Evolutionary conservation across 2,113 vertebrate species (phyloP), one percentile per base, ranked within the genome.

Genomic region (Xerus inauris): DNA sequence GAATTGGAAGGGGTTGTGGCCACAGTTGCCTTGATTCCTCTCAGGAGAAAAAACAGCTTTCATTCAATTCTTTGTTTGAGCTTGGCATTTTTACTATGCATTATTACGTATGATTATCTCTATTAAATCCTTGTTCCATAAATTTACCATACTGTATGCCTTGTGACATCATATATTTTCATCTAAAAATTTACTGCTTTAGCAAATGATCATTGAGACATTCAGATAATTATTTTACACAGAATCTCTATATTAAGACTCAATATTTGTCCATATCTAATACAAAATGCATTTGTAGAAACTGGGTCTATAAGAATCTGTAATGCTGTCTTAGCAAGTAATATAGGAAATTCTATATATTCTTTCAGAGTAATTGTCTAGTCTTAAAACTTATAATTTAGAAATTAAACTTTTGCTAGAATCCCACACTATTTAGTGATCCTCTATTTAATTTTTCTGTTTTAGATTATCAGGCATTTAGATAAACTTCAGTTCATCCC

Each of bases 401-500:
- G 49, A 40, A 95, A 81, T 72, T 73, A 71, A 86, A 94, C 64
- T 35, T 57, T 95, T 94, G 14, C 1, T 76, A 72, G 30, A 67
- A 51, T 67, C 17, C 26, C 38, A 17, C 65, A 89, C 75, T 80
- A n/a, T 24, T 86, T 80, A 87, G 40, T 76, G 24, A 38, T 89
- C 19, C 4, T 94, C 12, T 30, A 26, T 79, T 81, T 51, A 30
- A 87, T 98, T 98, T 97, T 64, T n/a, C 45, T 54, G 51, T 94
- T 1, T 85, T 93, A 47, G 42, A 69, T 77, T 82, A 93, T 32
- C 81, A 47, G 80, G 1, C 62, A 72, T 86, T 97, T 89, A 26
- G 26, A 57, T 51, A 95, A 94, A 93, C 3, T 96, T 20, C 47
- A 92, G 13, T 47, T 82, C 8, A 93, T 59, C 6, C 17, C 45